Conservation (phyloP, 53 echinoderm and acorn worm genomes). For the Temnopleurus reevesii region DNA sequence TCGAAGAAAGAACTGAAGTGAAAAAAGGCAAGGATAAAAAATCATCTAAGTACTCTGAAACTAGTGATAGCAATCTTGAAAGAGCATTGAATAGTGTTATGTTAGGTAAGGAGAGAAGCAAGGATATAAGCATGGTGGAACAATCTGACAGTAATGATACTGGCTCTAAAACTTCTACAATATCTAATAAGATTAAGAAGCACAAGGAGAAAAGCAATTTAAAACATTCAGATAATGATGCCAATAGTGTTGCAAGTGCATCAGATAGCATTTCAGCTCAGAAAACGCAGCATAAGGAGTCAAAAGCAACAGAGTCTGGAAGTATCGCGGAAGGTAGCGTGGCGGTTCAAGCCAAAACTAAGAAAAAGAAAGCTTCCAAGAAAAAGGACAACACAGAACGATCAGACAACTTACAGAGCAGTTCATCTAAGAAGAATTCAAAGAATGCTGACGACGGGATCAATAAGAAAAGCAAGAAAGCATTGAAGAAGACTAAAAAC, state of each 20-base stretch:
- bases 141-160: background rate
- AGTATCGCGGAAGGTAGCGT: background rate
- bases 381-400: no score
- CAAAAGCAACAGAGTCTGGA: background rate
- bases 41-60: background rate
- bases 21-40: constrained; percentile 1
- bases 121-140: background rate
- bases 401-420: no score
- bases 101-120: background rate
- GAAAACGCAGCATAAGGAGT: background rate
- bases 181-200: no score
- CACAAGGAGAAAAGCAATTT: no score
- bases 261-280: background rate
- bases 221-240: background rate
- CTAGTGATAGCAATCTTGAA: background rate
- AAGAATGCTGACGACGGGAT: no score
- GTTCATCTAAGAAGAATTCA: no score
- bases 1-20: background rate
- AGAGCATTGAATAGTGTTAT: background rate
- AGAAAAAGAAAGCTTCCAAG: no score
- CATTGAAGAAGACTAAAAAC: no score
- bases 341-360: no score
- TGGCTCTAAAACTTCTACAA: no score
- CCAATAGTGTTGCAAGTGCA: background rate
- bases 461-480: no score